Percentiles rank a stretch among this genome's conserved stretches.
These are phyloP conservation scores for Platerodrilus igneus DNA, from an alignment of 2,888 invertebrate species.

Conservation along the genomic window DNA sequence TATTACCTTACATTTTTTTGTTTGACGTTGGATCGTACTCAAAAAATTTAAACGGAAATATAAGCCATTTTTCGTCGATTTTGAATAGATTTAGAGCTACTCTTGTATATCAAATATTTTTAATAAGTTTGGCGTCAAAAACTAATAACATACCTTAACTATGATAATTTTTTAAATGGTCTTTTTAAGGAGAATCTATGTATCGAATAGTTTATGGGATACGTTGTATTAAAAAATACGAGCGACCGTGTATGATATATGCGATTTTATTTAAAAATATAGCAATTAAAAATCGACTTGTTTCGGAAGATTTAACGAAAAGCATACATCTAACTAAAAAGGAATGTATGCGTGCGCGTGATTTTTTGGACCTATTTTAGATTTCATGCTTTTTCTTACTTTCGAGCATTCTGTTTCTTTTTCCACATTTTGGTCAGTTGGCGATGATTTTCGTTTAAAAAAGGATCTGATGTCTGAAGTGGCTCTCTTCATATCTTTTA, in stretches of 20 bases:
- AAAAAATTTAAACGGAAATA: too few relatives aligned
- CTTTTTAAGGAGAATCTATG: too few relatives aligned
- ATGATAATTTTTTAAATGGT: too few relatives aligned
- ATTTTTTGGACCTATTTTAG: slow-evolving; percentile 1
- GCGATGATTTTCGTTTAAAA: slow-evolving; percentile 4
- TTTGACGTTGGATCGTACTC: too few relatives aligned
- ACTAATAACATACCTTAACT: too few relatives aligned
- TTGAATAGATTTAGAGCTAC: too few relatives aligned
- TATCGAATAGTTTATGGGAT: slow-evolving; percentile 4
- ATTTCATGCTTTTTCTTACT: slow-evolving; percentile 1
- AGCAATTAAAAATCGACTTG: slow-evolving; percentile 1
- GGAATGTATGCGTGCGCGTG: slow-evolving; percentile 3
- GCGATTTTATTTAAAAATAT: slow-evolving; percentile 2
- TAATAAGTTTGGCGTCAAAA: too few relatives aligned
- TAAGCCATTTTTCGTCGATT: too few relatives aligned
- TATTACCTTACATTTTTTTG: too few relatives aligned
- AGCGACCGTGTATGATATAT: slow-evolving; percentile 1
- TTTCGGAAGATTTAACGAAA: background rate
- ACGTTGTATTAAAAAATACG: slow-evolving; percentile 1
- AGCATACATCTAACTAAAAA: slow-evolving; percentile 1
- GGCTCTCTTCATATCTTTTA: background rate
- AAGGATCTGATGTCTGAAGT: slow-evolving; percentile 3
- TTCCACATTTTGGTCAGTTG: slow-evolving; percentile 3
- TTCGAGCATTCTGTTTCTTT: slow-evolving; percentile 2
- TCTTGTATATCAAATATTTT: too few relatives aligned